Conservation (phyloP, 2,113 vertebrate genomes). For the Tiliqua scincoides region DNA sequence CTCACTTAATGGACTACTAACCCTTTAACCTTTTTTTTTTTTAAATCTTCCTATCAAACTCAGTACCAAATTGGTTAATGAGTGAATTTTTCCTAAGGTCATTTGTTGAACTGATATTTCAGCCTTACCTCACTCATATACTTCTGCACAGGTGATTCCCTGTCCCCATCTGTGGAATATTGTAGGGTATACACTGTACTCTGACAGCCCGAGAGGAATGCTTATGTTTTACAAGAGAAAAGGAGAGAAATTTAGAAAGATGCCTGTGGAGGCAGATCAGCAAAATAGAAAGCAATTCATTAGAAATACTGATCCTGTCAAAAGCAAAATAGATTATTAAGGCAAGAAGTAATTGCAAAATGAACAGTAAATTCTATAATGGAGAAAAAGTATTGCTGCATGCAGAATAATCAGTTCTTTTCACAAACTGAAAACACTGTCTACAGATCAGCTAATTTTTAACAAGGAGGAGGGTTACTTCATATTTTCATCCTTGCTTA, state of each 20-base stretch:
- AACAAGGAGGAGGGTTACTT: neutral
- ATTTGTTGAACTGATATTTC: no score
- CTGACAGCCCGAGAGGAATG: slow-evolving; percentile 67
- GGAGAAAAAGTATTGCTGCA: slow-evolving; percentile 34
- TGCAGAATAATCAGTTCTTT: neutral
- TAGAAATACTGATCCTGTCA: slow-evolving; percentile 73
- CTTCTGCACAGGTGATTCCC: neutral
- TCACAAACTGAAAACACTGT: neutral
- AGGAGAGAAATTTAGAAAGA: slow-evolving; percentile 48
- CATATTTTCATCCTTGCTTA: neutral
- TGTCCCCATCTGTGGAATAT: neutral
- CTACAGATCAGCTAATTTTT: neutral
- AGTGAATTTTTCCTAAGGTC: no score
- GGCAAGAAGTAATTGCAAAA: slow-evolving; percentile 70
- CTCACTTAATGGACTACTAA: no score
- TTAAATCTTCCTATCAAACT: no score
- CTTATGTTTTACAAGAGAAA: slow-evolving; percentile 74
- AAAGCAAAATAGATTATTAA: slow-evolving; percentile 73
- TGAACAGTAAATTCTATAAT: slow-evolving; percentile 56
- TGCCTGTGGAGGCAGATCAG: slow-evolving; percentile 73
- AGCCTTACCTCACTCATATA: neutral
- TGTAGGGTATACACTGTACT: neutral
- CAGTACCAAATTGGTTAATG: no score
- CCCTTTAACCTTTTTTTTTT: no score
- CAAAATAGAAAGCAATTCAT: slow-evolving; percentile 75